These are phyloP conservation scores for Temnothorax rugatulus DNA, from an alignment of 2,888 invertebrate genomes.

Conservation along the genomic window DNA sequence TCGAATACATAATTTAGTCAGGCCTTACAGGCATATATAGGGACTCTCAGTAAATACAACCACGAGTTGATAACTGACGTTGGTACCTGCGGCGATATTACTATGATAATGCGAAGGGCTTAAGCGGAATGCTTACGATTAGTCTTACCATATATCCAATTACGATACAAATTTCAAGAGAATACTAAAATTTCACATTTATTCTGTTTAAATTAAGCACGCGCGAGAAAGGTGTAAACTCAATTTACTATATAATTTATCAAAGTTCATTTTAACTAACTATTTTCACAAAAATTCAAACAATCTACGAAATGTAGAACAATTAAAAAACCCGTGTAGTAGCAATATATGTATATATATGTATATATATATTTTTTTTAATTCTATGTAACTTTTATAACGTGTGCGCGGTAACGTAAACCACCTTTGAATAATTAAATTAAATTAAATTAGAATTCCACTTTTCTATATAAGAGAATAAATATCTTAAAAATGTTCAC, in stretches of 20 bases:
- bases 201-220: conserved; percentile 7
- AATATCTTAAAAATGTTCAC: neutral
- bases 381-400: neutral
- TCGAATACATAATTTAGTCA: conserved; percentile 9
- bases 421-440: neutral
- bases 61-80: conserved; percentile 42
- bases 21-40: conserved; percentile 34
- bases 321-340: neutral
- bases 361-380: neutral
- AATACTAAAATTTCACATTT: conserved; percentile 18
- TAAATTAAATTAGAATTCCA: neutral
- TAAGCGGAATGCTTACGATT: neutral
- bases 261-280: conserved; percentile 1
- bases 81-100: conserved; percentile 41
- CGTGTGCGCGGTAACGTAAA: too few relatives aligned
- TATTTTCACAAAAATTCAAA: neutral
- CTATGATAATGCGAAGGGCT: conserved; percentile 41
- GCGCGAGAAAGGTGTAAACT: neutral
- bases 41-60: conserved; percentile 32
- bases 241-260: neutral
- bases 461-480: neutral
- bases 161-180: conserved; percentile 18
- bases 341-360: too few relatives aligned
- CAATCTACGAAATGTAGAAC: neutral
- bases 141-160: conserved; percentile 20